Evolutionary conservation across 2,797 vertebrate genomes (phyloP), one percentile per base, ranked within the genome.

Genomic region (Takifugu rubripes): DNA sequence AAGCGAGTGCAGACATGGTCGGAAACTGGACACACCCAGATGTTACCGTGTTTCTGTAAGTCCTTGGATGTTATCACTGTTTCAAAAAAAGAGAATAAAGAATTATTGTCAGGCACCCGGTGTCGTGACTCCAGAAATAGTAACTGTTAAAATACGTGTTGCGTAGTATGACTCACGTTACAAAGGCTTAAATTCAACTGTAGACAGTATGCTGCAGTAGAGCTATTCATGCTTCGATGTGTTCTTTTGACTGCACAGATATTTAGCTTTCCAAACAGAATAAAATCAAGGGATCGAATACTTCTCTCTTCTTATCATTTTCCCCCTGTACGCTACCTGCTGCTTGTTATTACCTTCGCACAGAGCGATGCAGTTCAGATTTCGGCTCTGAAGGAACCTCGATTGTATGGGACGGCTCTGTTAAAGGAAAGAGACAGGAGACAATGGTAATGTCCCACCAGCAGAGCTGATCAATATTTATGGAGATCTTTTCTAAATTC

Each of bases 1-100:
- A 98, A 99, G 79, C 96, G 94, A 33, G 97, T 99, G 89, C 97
- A 99, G 86, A 99, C 97, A 1, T 99, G 97, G 82, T 99, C 97
- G 0, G 97, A 99, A 56, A 99, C 95, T 0, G 97, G 97, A 90
- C 97, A 99, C 77, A 99, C 97, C 97, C 97, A 99, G 87, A 99
- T 99, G 91, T 98, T 99, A 25, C 97, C 97, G 0, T 98, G 96
- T 78, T 99, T 99, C 92, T 99, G 97, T 61, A 99, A 92, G 89
- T 99, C 97, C 89, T 99, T 99, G 12, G 97, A 99, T 69, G 97
- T 99, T 83, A 99, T 98, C 74, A 99, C 97, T 99, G 91, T 53
- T 59, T 3, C 25, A 60, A 48, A 79, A n/a, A 70, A 9, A 81
- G 14, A 55, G 2, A 31, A 63, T 49, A 21, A 49, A 1, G 31